phyloP scores from a whole-genome alignment of 2,113 vertebrate species.

The Thinocorus orbignyianus region DNA sequence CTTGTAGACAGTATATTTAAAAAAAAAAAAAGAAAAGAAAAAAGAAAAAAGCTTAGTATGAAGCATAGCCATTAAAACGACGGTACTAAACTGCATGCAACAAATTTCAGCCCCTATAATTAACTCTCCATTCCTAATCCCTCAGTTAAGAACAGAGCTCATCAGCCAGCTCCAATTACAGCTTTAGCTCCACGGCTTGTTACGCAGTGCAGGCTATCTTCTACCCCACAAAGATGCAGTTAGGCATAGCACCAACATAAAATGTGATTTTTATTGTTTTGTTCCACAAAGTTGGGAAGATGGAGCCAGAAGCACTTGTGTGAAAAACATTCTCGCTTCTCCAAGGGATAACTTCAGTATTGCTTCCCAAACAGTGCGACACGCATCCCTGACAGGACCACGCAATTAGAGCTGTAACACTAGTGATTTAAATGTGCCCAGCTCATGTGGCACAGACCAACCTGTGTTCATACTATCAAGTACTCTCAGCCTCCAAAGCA shows the following conservation, averaged over 20 bases:
- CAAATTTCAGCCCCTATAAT: background rate
- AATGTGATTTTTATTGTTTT: background rate
- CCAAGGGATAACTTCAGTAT: background rate
- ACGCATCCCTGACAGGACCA: background rate
- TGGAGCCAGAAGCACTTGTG: background rate
- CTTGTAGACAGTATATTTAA: background rate
- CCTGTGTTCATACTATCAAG: background rate
- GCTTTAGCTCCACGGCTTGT: background rate
- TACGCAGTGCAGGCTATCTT: background rate
- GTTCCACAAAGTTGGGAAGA: background rate
- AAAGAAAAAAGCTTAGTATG: background rate
- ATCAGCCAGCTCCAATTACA: background rate
- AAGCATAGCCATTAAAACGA: background rate
- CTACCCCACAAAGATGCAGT: background rate
- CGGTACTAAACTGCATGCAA: background rate
- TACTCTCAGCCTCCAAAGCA: background rate
- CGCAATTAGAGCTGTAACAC: background rate
- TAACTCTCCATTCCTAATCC: background rate
- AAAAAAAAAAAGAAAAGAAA: background rate
- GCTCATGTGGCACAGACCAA: background rate
- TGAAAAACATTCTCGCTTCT: background rate
- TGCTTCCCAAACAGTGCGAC: background rate
- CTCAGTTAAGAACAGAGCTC: background rate
- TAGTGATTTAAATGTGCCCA: rapidly evolving
- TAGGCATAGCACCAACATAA: background rate